Percentiles rank a stretch among this genome's conserved stretches.
phyloP scores from a whole-genome alignment of 2,888 invertebrate genomes.

The Amblyjoppa fuscipennis region DNA sequence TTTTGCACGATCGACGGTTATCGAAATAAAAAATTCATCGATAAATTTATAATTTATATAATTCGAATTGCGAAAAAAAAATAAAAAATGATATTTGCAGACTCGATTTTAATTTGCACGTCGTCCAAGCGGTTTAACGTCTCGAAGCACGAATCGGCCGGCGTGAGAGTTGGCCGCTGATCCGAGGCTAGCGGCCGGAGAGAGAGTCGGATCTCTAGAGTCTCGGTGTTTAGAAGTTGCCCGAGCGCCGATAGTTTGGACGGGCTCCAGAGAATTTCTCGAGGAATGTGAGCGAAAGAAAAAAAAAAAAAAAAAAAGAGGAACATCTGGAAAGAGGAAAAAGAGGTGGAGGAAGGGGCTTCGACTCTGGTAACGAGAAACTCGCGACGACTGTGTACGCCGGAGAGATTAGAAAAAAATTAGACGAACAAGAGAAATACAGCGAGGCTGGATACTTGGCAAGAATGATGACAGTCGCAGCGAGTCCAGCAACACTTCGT shows the following conservation, averaged over 20 bases:
- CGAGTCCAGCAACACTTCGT: neutral
- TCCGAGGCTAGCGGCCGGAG: conserved; percentile 8
- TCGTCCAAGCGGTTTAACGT: neutral
- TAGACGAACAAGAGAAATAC: neutral
- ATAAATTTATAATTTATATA: neutral
- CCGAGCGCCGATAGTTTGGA: conserved; percentile 62
- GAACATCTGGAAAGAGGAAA: conserved; percentile 9
- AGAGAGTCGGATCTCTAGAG: conserved; percentile 21
- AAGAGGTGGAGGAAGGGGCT: conserved; percentile 38
- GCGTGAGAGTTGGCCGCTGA: conserved; percentile 28
- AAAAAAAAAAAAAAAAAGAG: conserved; percentile 31
- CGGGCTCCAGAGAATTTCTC: conserved; percentile 68
- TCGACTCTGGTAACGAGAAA: conserved; percentile 51
- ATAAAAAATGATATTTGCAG: neutral
- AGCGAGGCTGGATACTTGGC: neutral
- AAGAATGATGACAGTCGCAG: conserved; percentile 29
- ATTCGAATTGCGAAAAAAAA: neutral
- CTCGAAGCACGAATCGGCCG: neutral
- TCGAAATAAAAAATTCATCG: neutral
- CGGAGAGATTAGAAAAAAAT: neutral
- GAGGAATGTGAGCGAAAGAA: conserved; percentile 63
- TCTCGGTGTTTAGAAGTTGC: conserved; percentile 52
- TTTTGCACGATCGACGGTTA: too few species aligned
- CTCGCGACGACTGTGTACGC: conserved; percentile 21
- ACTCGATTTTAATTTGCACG: neutral